phyloP scores from a whole-genome alignment of 2,113 vertebrate genomes.

The Epinephelus moara region DNA sequence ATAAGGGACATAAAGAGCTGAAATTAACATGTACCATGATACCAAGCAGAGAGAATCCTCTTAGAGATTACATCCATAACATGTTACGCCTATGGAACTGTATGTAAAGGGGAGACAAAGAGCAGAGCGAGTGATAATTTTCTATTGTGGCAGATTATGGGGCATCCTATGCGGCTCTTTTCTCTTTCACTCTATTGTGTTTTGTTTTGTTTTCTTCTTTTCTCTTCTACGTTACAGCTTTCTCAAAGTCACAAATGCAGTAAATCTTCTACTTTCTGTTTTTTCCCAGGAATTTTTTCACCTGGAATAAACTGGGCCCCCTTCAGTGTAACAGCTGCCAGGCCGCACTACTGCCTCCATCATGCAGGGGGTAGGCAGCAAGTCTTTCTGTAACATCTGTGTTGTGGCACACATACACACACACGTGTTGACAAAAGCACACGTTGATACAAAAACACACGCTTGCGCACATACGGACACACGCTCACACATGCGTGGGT shows the following conservation, averaged over 20 bases:
- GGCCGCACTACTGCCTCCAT: constrained; percentile 40
- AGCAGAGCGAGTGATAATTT: constrained; percentile 56
- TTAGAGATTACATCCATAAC: constrained; percentile 83
- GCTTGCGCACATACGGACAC: constrained; percentile 24
- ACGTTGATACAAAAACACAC: constrained; percentile 29
- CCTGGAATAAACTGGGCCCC: constrained; percentile 32
- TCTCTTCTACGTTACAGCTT: constrained; percentile 4
- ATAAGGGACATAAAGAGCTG: constrained; percentile 77
- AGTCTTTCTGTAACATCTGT: constrained; percentile 56
- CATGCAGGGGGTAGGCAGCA: constrained; percentile 31
- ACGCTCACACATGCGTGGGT: not conserved
- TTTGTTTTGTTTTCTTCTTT: not conserved
- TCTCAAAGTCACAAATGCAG: not conserved
- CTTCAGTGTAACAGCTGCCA: constrained; percentile 47
- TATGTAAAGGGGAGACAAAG: constrained; percentile 72
- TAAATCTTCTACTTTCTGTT: constrained; percentile 18
- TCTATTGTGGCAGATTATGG: constrained; percentile 46
- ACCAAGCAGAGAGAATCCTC: constrained; percentile 82
- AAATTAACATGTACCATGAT: constrained; percentile 82
- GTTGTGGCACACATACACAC: constrained; percentile 24
- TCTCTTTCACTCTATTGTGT: constrained; percentile 12
- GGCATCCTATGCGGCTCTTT: constrained; percentile 19
- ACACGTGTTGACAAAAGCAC: constrained; percentile 48
- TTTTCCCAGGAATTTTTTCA: constrained; percentile 10
- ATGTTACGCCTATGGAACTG: constrained; percentile 80